Evolutionary conservation across 2,113 vertebrate genomes (phyloP).

Genomic region (Cacatua alba): DNA sequence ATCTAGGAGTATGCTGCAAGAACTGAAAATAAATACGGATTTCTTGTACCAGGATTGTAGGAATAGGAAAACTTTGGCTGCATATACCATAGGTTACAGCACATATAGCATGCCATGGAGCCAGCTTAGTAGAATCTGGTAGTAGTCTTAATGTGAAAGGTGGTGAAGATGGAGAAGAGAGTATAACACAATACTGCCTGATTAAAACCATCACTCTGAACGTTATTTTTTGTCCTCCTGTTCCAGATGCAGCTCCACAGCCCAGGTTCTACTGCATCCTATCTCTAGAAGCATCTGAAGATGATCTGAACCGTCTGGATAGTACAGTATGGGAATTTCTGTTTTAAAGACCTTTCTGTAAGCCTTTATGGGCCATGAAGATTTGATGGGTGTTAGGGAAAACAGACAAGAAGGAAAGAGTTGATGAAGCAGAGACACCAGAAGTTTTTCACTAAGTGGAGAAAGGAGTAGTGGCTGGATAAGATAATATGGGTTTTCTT

Average conservation of each 20-base stretch:
- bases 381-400: neutral
- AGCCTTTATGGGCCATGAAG: neutral
- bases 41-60: neutral
- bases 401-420: neutral
- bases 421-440: neutral
- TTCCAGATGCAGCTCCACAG: conserved; percentile 85
- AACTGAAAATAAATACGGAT: neutral
- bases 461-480: neutral
- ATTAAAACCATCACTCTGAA: neutral
- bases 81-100: neutral
- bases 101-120: fast-evolving
- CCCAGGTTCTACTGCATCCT: conserved; percentile 96
- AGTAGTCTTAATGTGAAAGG: neutral
- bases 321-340: conserved; percentile 75
- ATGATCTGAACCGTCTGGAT: conserved; percentile 91
- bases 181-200: fast-evolving
- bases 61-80: neutral
- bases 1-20: neutral
- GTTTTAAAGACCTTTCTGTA: neutral
- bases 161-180: neutral
- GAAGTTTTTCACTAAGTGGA: neutral
- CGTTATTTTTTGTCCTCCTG: neutral
- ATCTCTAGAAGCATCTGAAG: conserved; percentile 92
- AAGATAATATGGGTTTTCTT: neutral
- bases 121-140: neutral